Evolutionary conservation across 2,797 vertebrate species (phyloP).

Genomic region (Acanthurus lineatus): DNA sequence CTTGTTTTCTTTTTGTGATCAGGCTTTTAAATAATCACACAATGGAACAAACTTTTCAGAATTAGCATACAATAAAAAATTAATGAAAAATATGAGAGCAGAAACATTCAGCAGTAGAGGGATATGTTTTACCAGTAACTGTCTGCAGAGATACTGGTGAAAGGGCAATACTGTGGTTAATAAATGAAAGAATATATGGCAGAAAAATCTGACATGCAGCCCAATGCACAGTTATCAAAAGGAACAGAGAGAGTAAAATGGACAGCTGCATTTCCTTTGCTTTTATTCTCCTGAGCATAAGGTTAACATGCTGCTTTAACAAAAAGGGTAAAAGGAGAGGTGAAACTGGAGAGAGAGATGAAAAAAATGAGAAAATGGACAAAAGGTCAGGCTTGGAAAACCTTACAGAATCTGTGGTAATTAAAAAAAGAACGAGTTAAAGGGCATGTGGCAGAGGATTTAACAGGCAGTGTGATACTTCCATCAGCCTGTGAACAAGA

Average conservation of each 20-base stretch:
- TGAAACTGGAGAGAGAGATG: background rate
- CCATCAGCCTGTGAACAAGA: slow-evolving; percentile 15
- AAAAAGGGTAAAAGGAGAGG: background rate
- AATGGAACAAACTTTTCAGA: background rate
- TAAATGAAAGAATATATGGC: background rate
- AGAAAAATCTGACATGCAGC: background rate
- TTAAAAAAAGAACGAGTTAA: background rate
- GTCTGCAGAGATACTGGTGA: background rate
- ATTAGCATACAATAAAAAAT: background rate
- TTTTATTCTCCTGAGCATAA: background rate
- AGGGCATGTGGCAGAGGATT: background rate
- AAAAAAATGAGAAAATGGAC: background rate
- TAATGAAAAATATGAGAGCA: background rate
- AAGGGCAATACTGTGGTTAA: background rate
- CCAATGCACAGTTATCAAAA: background rate
- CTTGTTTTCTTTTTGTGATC: too few relatives aligned
- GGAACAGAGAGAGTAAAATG: background rate
- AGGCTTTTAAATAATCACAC: too few relatives aligned
- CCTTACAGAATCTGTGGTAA: background rate
- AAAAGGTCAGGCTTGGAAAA: background rate
- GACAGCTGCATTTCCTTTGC: background rate
- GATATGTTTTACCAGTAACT: background rate
- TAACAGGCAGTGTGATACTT: background rate
- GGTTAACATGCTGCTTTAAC: background rate
- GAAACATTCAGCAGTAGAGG: background rate